A percentile compares a stretch with the other conserved stretches of the same genome.
These are phyloP conservation scores for Amiota mariae DNA, from an alignment of 2,888 invertebrate genomes.

Conservation along the genomic window DNA sequence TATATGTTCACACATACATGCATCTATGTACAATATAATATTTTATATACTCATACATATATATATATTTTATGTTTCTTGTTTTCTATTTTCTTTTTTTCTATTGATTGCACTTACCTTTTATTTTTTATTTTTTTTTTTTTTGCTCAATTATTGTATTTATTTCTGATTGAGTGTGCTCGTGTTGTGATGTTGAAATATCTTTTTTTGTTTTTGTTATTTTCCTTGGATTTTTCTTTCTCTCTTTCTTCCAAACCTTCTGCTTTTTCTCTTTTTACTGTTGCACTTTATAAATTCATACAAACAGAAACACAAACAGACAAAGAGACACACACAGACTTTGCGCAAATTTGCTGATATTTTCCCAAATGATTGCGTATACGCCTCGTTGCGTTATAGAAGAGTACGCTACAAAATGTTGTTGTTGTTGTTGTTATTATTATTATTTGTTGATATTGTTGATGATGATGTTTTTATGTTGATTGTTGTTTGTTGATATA, in stretches of 20 bases:
- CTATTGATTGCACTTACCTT: conserved; percentile 53
- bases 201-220: conserved; percentile 37
- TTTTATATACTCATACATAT: too few species aligned
- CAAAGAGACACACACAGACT: too few species aligned
- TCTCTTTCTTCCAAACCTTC: too few species aligned
- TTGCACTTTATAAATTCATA: too few species aligned
- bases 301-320: too few species aligned
- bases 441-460: conserved; percentile 34
- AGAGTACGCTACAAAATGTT: conserved; percentile 37
- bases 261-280: too few species aligned
- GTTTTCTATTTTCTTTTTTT: conserved; percentile 30
- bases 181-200: conserved; percentile 55
- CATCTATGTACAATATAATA: conserved; percentile 13
- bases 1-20: conserved; percentile 43
- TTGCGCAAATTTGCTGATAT: conserved; percentile 59
- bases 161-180: conserved; percentile 27
- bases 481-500: conserved; percentile 23
- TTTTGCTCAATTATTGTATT: conserved; percentile 62
- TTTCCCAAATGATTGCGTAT: conserved; percentile 64
- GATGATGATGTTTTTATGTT: conserved; percentile 23
- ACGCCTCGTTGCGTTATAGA: conserved; percentile 37
- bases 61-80: not conserved
- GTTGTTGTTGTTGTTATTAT: conserved; percentile 28
- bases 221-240: conserved; percentile 3
- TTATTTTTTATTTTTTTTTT: too few species aligned